phyloP scores from a whole-genome alignment of 2,113 vertebrate genomes.

The Prunella himalayana region DNA sequence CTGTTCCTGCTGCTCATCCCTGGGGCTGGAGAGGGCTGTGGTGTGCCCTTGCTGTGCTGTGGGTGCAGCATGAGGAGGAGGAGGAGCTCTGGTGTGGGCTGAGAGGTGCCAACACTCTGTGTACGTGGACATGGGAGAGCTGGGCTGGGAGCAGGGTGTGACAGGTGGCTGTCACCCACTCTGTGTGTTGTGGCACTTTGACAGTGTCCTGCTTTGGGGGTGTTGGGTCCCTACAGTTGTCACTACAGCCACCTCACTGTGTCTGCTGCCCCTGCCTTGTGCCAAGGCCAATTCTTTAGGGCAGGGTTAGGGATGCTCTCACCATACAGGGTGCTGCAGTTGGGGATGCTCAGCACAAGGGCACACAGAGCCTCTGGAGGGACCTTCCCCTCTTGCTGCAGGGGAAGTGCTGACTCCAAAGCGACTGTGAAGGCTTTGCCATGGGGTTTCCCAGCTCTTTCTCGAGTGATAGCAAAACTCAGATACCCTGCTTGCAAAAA shows the following conservation, averaged over 20 bases:
- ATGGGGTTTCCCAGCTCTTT: slow-evolving; percentile 56
- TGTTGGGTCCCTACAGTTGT: background rate
- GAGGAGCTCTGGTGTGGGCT: background rate
- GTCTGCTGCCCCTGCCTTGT: background rate
- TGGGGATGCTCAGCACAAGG: background rate
- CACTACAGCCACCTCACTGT: background rate
- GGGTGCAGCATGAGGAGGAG: background rate
- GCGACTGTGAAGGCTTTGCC: background rate
- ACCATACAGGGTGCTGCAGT: fast-evolving
- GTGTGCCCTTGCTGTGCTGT: fast-evolving
- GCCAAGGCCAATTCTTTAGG: background rate
- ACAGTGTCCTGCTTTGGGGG: background rate
- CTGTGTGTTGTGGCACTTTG: background rate
- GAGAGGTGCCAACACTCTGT: background rate
- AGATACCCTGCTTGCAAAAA: slow-evolving; percentile 17
- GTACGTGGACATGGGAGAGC: fast-evolving
- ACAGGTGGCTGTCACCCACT: fast-evolving
- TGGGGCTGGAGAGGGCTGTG: background rate
- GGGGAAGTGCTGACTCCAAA: slow-evolving; percentile 55
- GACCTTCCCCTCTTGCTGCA: background rate
- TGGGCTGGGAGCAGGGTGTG: fast-evolving
- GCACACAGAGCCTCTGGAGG: background rate
- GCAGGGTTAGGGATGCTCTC: background rate
- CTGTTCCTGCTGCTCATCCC: background rate
- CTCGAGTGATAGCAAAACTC: slow-evolving; percentile 50